Evolutionary conservation across 2,113 vertebrate species (phyloP).

Genomic region (Psophia crepitans): DNA sequence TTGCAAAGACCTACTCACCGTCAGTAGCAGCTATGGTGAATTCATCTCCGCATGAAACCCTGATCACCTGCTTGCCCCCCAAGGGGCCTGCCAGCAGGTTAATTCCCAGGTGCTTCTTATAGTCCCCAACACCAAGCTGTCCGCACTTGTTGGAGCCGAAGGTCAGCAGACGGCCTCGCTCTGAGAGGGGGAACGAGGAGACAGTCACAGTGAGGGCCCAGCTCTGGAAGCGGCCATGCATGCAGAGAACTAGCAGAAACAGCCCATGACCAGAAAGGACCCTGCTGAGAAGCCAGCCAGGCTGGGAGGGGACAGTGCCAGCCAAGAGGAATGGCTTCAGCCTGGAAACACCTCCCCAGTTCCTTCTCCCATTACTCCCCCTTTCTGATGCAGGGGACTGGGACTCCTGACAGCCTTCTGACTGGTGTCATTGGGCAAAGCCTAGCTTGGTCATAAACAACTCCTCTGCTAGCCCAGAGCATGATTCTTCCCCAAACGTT

Average conservation of each 20-base stretch:
- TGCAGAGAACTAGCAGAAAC: background rate
- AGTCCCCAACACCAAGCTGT: constrained; percentile 95
- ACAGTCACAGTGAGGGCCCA: background rate
- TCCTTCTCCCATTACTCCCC: background rate
- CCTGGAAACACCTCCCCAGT: background rate
- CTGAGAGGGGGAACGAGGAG: constrained; percentile 70
- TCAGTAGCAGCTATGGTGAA: constrained; percentile 96
- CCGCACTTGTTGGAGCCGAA: constrained; percentile 97
- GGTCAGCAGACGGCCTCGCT: constrained; percentile 89
- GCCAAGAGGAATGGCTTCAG: background rate
- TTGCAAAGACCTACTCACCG: constrained; percentile 76
- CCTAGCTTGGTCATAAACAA: background rate
- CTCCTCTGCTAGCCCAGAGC: background rate
- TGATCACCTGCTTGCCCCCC: constrained; percentile 90
- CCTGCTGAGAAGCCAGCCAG: background rate
- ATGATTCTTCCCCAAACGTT: background rate
- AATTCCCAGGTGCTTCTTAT: constrained; percentile 91
- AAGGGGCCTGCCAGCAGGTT: constrained; percentile 90
- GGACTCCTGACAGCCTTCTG: background rate
- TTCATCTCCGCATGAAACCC: constrained; percentile 95
- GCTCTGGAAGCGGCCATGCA: background rate
- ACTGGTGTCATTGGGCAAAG: background rate
- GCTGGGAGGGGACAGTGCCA: background rate
- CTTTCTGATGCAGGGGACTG: background rate
- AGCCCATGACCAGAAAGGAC: background rate